These are phyloP conservation scores for Panurus biarmicus DNA, from an alignment of 2,113 vertebrate genomes.

Conservation along the genomic window DNA sequence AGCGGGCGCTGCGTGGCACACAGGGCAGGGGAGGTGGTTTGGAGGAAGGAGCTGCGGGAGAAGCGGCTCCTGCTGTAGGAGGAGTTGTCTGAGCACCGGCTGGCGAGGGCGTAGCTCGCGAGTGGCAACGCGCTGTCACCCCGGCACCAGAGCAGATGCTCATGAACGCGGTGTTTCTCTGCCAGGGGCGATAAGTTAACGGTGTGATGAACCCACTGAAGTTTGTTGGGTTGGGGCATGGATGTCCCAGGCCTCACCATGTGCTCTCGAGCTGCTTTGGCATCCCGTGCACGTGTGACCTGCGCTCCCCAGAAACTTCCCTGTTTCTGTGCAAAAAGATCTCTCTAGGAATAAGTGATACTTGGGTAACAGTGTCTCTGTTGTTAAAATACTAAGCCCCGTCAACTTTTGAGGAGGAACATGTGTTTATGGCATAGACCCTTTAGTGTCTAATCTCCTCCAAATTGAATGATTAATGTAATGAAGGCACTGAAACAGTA, in stretches of 20 bases:
- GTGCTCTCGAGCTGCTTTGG: slow-evolving; percentile 66
- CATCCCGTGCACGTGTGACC: slow-evolving; percentile 59
- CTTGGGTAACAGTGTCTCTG: neutral
- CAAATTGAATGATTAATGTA: neutral
- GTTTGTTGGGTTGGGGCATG: slow-evolving; percentile 56
- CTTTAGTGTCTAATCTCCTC: neutral
- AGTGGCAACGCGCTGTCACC: neutral
- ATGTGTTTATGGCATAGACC: neutral
- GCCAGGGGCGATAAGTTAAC: slow-evolving; percentile 52
- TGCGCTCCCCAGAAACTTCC: slow-evolving; percentile 47
- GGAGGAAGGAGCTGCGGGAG: neutral
- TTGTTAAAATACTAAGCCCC: neutral
- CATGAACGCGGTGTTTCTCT: neutral
- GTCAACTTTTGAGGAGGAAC: neutral
- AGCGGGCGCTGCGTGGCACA: neutral
- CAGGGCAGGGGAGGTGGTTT: neutral
- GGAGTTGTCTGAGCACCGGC: neutral
- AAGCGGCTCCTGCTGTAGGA: slow-evolving; percentile 15
- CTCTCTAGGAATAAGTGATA: slow-evolving; percentile 23
- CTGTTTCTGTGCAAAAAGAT: slow-evolving; percentile 50
- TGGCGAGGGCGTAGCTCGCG: neutral
- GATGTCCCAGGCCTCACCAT: slow-evolving; percentile 59
- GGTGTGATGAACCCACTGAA: slow-evolving; percentile 38
- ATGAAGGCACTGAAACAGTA: neutral
- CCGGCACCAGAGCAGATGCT: slow-evolving; percentile 24